phyloP scores from a whole-genome alignment of 2,888 invertebrate species.

The Neoitamus cyanurus region DNA sequence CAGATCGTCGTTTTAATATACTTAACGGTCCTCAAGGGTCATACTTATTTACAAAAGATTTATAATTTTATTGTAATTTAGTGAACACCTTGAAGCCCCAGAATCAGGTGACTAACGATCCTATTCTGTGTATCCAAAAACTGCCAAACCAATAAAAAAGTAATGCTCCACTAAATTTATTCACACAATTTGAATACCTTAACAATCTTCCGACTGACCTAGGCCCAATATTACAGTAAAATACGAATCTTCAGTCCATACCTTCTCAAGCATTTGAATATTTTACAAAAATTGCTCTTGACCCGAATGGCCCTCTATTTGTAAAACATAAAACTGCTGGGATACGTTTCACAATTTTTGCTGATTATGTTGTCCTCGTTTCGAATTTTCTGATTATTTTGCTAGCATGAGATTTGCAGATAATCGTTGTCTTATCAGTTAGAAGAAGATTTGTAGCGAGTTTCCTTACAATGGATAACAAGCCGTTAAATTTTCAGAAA shows the following conservation, averaged over 20 bases:
- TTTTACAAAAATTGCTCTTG: slow-evolving; percentile 10
- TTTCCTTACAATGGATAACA: background rate
- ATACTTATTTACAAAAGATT: background rate
- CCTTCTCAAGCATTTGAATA: background rate
- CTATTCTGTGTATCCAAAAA: background rate
- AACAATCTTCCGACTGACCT: slow-evolving; percentile 1
- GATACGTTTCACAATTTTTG: background rate
- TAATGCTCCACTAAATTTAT: background rate
- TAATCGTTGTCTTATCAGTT: background rate
- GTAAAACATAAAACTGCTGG: background rate
- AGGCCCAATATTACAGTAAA: slow-evolving; percentile 5
- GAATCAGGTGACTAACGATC: background rate
- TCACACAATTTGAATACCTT: background rate
- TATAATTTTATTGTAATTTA: background rate
- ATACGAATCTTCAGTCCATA: background rate
- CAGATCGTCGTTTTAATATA: background rate
- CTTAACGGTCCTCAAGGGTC: background rate
- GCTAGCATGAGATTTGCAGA: background rate
- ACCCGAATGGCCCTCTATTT: background rate
- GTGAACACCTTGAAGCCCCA: background rate
- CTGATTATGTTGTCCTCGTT: background rate
- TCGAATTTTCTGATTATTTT: background rate
- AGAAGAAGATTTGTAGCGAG: background rate
- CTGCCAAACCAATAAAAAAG: background rate
- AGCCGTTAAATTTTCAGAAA: background rate